Evolutionary conservation across 1,140 invertebrate genomes (phyloP), one percentile per base, ranked within the genome.

Genomic region (Drosophila nasuta): DNA sequence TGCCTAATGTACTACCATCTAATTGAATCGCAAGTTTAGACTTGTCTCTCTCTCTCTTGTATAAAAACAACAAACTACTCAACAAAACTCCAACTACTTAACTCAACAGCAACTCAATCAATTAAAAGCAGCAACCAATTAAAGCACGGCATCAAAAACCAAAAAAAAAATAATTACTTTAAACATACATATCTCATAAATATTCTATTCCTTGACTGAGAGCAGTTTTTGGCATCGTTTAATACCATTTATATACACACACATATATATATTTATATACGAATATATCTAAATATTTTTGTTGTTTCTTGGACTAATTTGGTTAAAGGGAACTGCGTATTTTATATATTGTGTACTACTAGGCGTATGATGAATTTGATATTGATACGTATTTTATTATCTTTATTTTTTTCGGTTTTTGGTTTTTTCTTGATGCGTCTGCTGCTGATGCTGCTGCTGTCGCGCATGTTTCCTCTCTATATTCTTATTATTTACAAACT

Each of bases 271-370:
- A 64, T 74, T 70, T 51, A 57, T 54, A 15, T 43, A 41, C 13
- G 11, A 15, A 46, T 46, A 43, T 25, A 41, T 63, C 25, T 46
- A 35, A 45, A 48, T 17, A 46, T 33, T 8, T 2, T 46, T 35
- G 1, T 64, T 59, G 64, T 68, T 62, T 68, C 60, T 60, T 73
- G 58, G 13, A 35, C 43, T 69, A 35, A 38, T 75, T 56, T 75
- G 82, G 79, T 79, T 76, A 62, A 56, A 70, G 82, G 82, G 83
- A 68, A 66, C 71, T 71, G 58, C 56, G 49, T 68, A 71, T 33
- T 65, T 79, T 71, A 38, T 87, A 88, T 80, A 80, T 82, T 88
- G 77, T 88, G 80, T 88, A 88, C 74, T 70, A 75, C 80, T 88
- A 88, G 83, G 83, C 83, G 83, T 88, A 88, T 88, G 74, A 80